Conservation (phyloP, 2,797 vertebrate species). For the Graptemys geographica region DNA sequence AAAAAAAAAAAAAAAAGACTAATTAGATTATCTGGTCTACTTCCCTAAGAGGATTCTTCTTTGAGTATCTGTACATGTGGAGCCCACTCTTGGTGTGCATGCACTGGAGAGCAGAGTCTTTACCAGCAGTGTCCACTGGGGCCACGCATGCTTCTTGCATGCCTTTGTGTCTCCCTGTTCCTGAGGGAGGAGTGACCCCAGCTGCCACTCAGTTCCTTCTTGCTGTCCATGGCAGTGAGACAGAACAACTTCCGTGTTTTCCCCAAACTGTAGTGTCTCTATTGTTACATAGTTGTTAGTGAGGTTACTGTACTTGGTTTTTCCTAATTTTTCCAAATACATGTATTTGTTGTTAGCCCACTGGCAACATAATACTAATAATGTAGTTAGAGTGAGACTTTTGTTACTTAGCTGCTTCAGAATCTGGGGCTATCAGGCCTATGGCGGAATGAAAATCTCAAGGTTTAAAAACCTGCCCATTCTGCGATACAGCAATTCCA, state of each 20-base stretch:
- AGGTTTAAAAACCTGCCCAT: neutral
- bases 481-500: neutral
- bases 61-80: neutral
- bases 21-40: rapidly evolving
- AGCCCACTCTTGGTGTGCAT: neutral
- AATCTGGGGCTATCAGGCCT: neutral
- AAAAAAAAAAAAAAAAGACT: neutral
- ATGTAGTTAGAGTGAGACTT: neutral
- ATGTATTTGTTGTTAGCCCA: neutral
- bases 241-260: neutral
- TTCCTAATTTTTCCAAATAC: neutral
- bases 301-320: neutral
- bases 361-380: neutral
- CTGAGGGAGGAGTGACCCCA: neutral
- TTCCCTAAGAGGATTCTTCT: neutral
- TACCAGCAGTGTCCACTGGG: neutral
- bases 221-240: neutral
- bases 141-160: neutral
- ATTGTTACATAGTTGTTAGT: neutral
- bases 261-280: neutral
- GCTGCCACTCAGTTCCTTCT: neutral
- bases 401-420: neutral
- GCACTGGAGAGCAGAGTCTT: neutral
- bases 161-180: neutral
- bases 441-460: neutral